These are phyloP conservation scores for Anarsia innoxiella DNA, from an alignment of 2,888 invertebrate genomes.

Conservation along the genomic window DNA sequence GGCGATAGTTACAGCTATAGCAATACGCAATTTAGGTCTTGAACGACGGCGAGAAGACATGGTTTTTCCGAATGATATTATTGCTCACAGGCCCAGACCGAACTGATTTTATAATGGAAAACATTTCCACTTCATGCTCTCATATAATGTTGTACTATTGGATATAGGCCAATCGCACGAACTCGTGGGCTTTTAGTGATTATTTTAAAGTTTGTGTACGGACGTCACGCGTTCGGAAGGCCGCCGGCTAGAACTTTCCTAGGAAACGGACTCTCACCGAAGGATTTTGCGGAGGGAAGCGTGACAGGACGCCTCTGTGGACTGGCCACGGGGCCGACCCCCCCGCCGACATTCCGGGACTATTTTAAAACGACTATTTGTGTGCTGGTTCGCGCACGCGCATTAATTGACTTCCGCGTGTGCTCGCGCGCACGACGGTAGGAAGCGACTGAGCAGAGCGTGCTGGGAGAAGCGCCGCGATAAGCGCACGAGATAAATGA, in stretches of 20 bases:
- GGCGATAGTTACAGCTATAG: constrained; percentile 60
- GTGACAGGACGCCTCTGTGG: constrained; percentile 74
- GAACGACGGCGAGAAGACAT: constrained; percentile 63
- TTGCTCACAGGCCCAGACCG: constrained; percentile 37
- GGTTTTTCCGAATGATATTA: constrained; percentile 28
- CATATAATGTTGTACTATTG: constrained; percentile 64
- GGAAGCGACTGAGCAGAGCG: constrained; percentile 64
- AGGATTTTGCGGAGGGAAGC: constrained; percentile 61
- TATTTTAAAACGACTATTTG: constrained; percentile 73
- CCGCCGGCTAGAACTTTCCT: constrained; percentile 37
- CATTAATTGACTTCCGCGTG: constrained; percentile 70
- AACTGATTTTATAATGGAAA: constrained; percentile 60
- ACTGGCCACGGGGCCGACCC: constrained; percentile 85
- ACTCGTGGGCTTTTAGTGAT: constrained; percentile 52
- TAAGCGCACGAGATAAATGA: constrained; percentile 60
- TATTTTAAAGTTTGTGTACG: constrained; percentile 61
- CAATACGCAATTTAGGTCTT: constrained; percentile 64
- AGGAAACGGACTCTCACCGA: constrained; percentile 59
- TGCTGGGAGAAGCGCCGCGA: constrained; percentile 53
- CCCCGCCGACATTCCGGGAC: constrained; percentile 69
- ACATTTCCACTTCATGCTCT: constrained; percentile 51
- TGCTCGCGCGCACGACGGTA: constrained; percentile 68
- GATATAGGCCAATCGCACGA: constrained; percentile 68
- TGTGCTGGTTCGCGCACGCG: constrained; percentile 67
- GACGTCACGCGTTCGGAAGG: constrained; percentile 51